A percentile compares a stretch with the other conserved stretches of the same genome.
These are phyloP conservation scores for Zootermopsis nevadensis DNA, from an alignment of 2,888 invertebrate species.

Conservation along the genomic window DNA sequence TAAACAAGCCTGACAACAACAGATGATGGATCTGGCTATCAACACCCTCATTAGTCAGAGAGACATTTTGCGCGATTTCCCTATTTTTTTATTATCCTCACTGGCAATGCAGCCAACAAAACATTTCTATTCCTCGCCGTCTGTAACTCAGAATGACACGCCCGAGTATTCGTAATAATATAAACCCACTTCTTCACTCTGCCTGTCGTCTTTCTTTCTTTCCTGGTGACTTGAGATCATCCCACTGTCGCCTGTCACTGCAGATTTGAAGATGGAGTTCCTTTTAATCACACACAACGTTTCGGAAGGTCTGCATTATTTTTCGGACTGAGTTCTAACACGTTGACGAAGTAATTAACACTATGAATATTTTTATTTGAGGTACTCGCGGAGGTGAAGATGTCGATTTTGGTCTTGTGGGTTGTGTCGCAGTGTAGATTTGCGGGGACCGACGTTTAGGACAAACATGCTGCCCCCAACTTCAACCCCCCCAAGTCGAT, in stretches of 20 bases:
- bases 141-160: neutral
- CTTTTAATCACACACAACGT: neutral
- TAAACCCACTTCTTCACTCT: conserved; percentile 9
- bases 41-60: neutral
- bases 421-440: too few relatives aligned
- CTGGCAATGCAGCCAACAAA: neutral
- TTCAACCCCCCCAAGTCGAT: too few relatives aligned
- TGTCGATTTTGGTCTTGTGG: too few relatives aligned
- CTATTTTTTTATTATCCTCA: neutral
- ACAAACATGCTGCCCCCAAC: too few relatives aligned
- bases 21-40: conserved; percentile 20
- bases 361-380: too few relatives aligned
- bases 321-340: too few relatives aligned
- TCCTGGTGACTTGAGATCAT: neutral
- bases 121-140: neutral
- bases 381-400: too few relatives aligned
- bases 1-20: neutral
- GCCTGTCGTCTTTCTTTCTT: neutral
- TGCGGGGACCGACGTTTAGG: too few relatives aligned
- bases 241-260: conserved; percentile 5
- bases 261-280: neutral
- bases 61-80: neutral
- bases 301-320: too few relatives aligned
- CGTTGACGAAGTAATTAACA: too few relatives aligned
- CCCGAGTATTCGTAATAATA: conserved; percentile 10